A percentile compares a stretch with the other conserved stretches of the same genome.
These are phyloP conservation scores for Chascanopsetta lugubris DNA, from an alignment of 2,113 vertebrate species.

Conservation along the genomic window DNA sequence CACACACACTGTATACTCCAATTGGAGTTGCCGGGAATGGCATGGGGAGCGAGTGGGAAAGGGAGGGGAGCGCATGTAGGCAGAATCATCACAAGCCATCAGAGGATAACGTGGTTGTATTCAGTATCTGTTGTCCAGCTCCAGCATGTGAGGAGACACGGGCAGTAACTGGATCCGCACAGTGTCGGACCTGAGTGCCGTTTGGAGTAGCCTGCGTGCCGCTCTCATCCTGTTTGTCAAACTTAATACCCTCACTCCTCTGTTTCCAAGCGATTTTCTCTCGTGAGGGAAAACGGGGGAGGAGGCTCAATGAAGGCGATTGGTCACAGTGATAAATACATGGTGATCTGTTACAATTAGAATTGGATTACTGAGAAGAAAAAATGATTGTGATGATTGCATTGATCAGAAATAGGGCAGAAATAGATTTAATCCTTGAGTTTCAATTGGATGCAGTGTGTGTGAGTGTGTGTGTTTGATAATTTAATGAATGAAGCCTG, in stretches of 20 bases:
- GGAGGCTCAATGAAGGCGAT: background rate
- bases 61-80: conserved; percentile 51
- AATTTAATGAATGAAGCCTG: conserved; percentile 15
- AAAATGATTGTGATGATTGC: background rate
- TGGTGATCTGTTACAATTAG: background rate
- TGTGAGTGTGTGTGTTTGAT: background rate
- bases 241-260: conserved; percentile 8
- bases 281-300: background rate
- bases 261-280: conserved; percentile 9
- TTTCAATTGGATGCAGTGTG: background rate
- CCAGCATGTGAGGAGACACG: conserved; percentile 2
- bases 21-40: conserved; percentile 67
- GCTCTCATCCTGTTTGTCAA: conserved; percentile 15
- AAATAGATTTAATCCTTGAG: background rate
- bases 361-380: background rate
- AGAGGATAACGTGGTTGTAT: conserved; percentile 46
- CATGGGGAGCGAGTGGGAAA: conserved; percentile 48
- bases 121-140: conserved; percentile 25
- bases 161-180: conserved; percentile 34
- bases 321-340: background rate
- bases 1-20: conserved; percentile 23
- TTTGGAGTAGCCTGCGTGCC: conserved; percentile 1
- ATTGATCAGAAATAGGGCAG: background rate
- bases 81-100: conserved; percentile 55
- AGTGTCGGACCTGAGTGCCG: conserved; percentile 6